phyloP scores from a whole-genome alignment of 2,113 vertebrate species.

The Xiphorhynchus elegans region DNA sequence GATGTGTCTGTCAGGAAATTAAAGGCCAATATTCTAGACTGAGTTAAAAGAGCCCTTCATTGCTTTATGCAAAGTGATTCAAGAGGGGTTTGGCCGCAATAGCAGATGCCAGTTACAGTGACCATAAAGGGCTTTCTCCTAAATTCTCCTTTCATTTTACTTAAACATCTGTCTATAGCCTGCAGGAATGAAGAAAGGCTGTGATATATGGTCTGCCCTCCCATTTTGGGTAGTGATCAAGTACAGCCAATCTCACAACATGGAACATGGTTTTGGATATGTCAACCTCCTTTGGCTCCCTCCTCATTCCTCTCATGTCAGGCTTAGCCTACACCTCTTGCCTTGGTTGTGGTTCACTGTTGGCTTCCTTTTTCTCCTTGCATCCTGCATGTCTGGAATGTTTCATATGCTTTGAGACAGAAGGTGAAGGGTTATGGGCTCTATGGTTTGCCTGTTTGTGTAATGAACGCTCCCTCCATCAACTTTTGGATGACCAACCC shows the following conservation, averaged over 20 bases:
- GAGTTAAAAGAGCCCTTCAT: slow-evolving; percentile 11
- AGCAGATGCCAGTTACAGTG: background rate
- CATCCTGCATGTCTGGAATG: background rate
- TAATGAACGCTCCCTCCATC: background rate
- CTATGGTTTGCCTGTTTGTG: background rate
- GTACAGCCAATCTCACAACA: fast-evolving
- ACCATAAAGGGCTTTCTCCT: background rate
- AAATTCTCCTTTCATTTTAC: background rate
- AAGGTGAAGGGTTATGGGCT: background rate
- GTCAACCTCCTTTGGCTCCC: background rate
- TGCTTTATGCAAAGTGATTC: background rate
- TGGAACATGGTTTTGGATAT: background rate
- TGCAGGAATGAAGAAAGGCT: background rate
- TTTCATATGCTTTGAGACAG: background rate
- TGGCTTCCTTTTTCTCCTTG: background rate
- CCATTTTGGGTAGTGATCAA: background rate
- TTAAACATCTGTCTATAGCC: background rate
- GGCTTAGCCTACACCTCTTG: background rate
- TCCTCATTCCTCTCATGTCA: fast-evolving
- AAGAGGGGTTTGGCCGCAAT: background rate
- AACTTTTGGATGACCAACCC: background rate
- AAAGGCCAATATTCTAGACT: background rate
- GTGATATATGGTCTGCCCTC: background rate
- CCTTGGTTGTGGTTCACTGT: background rate
- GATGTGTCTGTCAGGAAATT: background rate